A percentile compares a stretch with the other conserved stretches of the same genome.
These are phyloP conservation scores for Sebastes iracundus DNA, from an alignment of 2,797 vertebrate genomes.

Conservation along the genomic window DNA sequence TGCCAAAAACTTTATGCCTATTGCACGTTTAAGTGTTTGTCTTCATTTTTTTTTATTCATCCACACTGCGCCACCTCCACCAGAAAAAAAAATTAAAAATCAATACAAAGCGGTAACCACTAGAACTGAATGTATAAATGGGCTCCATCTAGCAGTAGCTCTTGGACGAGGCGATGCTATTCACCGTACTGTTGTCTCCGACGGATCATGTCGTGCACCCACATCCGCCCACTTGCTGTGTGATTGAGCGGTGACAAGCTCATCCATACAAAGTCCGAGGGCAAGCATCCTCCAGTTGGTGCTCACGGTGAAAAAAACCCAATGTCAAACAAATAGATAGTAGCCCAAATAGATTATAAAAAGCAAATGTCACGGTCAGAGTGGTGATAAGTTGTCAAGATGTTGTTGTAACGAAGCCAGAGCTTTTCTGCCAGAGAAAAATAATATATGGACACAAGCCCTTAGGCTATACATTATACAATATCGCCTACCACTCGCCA, in stretches of 20 bases:
- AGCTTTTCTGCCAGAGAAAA: not conserved
- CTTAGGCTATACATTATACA: not conserved
- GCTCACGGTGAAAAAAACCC: not conserved
- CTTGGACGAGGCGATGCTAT: not conserved
- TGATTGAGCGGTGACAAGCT: not conserved
- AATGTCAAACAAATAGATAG: not conserved
- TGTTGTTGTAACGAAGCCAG: not conserved
- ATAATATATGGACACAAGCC: not conserved
- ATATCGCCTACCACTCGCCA: not conserved
- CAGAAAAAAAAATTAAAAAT: not conserved
- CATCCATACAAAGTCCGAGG: not conserved
- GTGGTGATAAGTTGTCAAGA: not conserved
- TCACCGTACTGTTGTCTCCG: not conserved
- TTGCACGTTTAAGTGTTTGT: not conserved
- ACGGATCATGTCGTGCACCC: not conserved
- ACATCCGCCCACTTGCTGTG: not conserved
- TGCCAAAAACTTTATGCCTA: too few species aligned
- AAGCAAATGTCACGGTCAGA: not conserved
- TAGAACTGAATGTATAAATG: too few species aligned
- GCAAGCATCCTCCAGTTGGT: not conserved
- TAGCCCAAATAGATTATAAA: not conserved
- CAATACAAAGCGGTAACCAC: not conserved
- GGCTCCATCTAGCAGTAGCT: not conserved
- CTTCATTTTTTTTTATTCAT: not conserved
- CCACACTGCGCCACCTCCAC: not conserved